Evolutionary conservation across 92 coral and sea anemone species (phyloP).

Genomic region (Montipora capitata): DNA sequence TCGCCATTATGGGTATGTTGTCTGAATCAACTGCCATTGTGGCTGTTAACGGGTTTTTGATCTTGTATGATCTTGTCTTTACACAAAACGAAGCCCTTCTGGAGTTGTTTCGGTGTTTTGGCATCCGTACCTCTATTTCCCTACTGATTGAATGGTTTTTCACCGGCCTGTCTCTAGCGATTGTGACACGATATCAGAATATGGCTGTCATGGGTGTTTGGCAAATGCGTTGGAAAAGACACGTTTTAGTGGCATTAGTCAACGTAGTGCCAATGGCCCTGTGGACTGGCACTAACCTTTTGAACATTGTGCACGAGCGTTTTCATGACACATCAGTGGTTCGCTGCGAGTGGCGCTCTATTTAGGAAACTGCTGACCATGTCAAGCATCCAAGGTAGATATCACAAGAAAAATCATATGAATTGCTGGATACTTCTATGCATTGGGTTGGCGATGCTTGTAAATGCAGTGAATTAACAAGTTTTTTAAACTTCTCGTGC

Average conservation of each 20-base stretch:
- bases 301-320: background rate
- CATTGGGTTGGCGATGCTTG: too few relatives aligned
- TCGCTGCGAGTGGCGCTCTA: too few relatives aligned
- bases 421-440: too few relatives aligned
- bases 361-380: too few relatives aligned
- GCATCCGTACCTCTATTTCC: background rate
- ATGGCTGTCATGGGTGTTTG: background rate
- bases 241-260: background rate
- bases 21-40: background rate
- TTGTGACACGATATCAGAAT: background rate
- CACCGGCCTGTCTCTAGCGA: background rate
- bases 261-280: background rate
- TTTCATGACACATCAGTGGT: background rate
- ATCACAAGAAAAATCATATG: too few relatives aligned
- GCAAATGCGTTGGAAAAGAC: background rate
- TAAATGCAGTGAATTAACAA: too few relatives aligned
- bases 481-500: too few relatives aligned
- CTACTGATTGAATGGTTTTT: background rate
- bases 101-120: background rate
- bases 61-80: background rate
- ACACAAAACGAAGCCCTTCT: background rate
- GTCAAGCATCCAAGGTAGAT: too few relatives aligned
- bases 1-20: constrained; percentile 33
- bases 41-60: background rate
- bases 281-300: background rate